Conservation (phyloP, 1,140 invertebrate species). For the Cotesia vestalis region DNA sequence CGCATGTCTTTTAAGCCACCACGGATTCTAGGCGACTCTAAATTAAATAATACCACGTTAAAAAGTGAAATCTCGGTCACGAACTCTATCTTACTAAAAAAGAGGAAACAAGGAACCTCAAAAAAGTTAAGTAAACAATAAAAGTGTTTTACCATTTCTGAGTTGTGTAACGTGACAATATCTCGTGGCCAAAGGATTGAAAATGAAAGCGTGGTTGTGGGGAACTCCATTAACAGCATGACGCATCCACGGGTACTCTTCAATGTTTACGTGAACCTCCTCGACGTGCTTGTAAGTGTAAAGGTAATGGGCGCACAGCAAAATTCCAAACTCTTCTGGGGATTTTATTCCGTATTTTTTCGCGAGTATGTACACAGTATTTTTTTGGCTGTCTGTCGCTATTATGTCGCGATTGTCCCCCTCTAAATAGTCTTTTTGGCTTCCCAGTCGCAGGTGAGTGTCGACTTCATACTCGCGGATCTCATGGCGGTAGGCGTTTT, state of each 20-base stretch:
- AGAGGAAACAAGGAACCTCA: neutral
- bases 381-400: conserved; percentile 85
- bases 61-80: conserved; percentile 32
- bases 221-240: conserved; percentile 64
- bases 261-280: conserved; percentile 73
- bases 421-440: conserved; percentile 71
- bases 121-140: conserved; percentile 2
- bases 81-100: neutral
- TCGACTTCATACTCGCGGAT: conserved; percentile 79
- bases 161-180: conserved; percentile 73
- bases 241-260: conserved; percentile 80
- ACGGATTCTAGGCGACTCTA: conserved; percentile 70
- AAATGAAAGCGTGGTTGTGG: conserved; percentile 80
- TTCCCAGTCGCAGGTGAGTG: conserved; percentile 75
- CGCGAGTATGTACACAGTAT: conserved; percentile 81
- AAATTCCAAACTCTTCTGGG: conserved; percentile 77
- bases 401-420: conserved; percentile 78
- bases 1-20: conserved; percentile 74
- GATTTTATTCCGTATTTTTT: conserved; percentile 78
- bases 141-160: conserved; percentile 69
- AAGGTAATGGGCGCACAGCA: conserved; percentile 77
- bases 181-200: conserved; percentile 70
- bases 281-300: conserved; percentile 76
- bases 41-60: conserved; percentile 26
- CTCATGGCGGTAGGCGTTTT: conserved; percentile 69